These are phyloP conservation scores for Plutella xylostella DNA, from an alignment of 2,888 invertebrate genomes.

Conservation along the genomic window DNA sequence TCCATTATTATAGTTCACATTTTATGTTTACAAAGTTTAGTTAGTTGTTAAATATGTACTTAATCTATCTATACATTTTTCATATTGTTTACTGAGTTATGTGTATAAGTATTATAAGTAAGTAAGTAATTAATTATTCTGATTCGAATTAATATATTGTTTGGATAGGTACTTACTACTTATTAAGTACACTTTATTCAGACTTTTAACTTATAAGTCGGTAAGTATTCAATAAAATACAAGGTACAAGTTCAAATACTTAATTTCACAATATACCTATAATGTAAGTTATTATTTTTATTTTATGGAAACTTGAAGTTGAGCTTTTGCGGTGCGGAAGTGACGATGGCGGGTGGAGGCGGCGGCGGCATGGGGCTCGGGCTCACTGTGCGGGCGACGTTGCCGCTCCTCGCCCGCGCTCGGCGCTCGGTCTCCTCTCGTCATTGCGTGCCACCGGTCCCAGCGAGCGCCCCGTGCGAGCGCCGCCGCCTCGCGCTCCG, in stretches of 20 bases:
- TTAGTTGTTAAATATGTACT: no score
- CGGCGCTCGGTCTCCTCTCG: neutral
- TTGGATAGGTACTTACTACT: no score
- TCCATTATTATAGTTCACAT: no score
- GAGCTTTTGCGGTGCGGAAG: no score
- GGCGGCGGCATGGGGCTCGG: slow-evolving; percentile 33
- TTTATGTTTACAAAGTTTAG: no score
- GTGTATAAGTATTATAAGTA: no score
- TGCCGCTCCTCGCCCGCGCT: slow-evolving; percentile 32
- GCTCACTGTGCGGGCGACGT: slow-evolving; percentile 32
- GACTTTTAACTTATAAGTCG: neutral
- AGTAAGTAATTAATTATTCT: no score
- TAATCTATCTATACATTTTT: no score
- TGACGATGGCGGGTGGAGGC: slow-evolving; percentile 21
- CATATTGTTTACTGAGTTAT: no score
- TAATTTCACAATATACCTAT: neutral
- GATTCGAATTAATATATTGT: no score
- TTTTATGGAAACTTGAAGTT: neutral
- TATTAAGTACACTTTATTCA: no score
- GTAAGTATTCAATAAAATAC: neutral
- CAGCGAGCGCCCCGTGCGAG: slow-evolving; percentile 21
- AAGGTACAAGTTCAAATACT: neutral
- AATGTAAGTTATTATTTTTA: neutral
- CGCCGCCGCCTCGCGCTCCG: slow-evolving; percentile 26
- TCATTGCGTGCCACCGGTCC: slow-evolving; percentile 17